Conservation (phyloP, 2,113 vertebrate genomes). For the Aythya baeri region DNA sequence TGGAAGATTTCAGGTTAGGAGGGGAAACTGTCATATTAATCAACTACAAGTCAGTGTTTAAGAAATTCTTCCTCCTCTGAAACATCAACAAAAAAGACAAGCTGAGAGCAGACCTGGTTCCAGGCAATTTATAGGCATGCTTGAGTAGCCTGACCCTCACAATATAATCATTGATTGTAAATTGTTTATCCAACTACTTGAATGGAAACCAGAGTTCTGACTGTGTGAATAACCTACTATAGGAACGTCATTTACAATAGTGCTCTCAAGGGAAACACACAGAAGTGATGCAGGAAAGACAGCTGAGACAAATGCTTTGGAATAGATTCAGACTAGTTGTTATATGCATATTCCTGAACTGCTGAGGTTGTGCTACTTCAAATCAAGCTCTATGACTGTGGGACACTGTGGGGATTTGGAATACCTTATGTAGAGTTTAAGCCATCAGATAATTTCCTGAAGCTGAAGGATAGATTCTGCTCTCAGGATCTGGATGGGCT, state of each 20-base stretch:
- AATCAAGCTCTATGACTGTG: background rate
- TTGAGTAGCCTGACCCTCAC: background rate
- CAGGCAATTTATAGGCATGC: background rate
- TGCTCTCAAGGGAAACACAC: background rate
- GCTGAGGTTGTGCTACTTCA: background rate
- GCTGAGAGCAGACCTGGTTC: background rate
- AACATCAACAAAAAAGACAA: background rate
- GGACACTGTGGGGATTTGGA: conserved; percentile 3
- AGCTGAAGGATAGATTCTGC: background rate
- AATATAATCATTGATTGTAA: background rate
- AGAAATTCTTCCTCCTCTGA: background rate
- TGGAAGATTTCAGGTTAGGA: background rate
- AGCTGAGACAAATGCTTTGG: background rate
- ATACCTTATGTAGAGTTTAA: conserved; percentile 19
- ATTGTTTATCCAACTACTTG: background rate
- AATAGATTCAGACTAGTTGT: conserved; percentile 12
- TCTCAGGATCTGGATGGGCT: background rate
- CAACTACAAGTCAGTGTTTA: background rate
- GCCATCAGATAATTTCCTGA: background rate
- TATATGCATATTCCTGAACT: background rate
- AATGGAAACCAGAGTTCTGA: background rate
- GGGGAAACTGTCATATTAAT: background rate
- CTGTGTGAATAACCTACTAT: background rate
- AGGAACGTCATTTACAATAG: background rate
- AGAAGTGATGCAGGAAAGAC: background rate